These are phyloP conservation scores for Dryobota labecula DNA, from an alignment of 2,888 invertebrate species.

Conservation along the genomic window DNA sequence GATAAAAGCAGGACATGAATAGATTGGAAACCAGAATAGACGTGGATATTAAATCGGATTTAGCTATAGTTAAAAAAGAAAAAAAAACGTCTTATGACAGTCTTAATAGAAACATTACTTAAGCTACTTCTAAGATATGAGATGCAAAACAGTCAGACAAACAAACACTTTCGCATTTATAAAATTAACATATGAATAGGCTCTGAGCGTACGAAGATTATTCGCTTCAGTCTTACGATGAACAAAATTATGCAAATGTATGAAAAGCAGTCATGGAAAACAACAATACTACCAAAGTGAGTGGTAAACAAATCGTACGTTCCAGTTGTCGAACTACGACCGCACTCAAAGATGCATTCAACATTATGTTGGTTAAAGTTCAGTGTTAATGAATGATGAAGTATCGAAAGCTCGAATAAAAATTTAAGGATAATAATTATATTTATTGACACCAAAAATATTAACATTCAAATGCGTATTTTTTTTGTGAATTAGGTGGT, in stretches of 20 bases:
- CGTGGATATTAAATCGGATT: background rate
- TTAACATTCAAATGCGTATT: no score
- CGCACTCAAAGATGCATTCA: conserved; percentile 21
- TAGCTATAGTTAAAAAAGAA: background rate
- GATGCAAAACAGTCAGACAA: conserved; percentile 17
- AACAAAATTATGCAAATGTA: conserved; percentile 59
- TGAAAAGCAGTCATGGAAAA: conserved; percentile 35
- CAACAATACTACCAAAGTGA: conserved; percentile 16
- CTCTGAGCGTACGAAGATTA: conserved; percentile 44
- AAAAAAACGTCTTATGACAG: no score
- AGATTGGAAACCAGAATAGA: background rate
- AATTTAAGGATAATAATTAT: no score
- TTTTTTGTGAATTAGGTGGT: no score
- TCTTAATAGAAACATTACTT: background rate
- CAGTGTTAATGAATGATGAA: background rate
- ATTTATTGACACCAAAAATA: no score
- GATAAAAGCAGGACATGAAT: background rate
- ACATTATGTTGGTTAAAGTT: background rate
- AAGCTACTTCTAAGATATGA: background rate
- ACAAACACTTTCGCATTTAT: conserved; percentile 35
- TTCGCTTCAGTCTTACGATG: conserved; percentile 39
- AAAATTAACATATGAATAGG: conserved; percentile 55
- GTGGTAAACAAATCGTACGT: conserved; percentile 35
- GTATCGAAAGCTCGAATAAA: background rate
- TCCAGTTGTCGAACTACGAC: conserved; percentile 22